Conservation (phyloP, 37 sponge, comb jelly and placozoan species). For the Spongilla lacustris region DNA sequence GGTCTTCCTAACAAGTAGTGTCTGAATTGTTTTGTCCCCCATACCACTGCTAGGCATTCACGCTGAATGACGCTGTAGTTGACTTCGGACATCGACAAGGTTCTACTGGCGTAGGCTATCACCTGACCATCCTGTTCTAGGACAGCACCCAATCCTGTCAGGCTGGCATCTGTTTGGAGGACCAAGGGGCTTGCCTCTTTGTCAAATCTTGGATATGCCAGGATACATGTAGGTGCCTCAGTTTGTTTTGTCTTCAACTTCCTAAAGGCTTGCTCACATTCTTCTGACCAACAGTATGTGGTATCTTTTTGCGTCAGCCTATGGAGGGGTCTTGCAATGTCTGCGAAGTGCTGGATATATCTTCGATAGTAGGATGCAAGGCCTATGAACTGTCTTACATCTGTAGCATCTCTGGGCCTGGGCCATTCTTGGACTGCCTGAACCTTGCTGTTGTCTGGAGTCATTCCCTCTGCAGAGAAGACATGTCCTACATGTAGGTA, state of each 20-base stretch:
- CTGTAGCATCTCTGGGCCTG: constrained; percentile 17
- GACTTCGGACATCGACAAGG: constrained; percentile 43
- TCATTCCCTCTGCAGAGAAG: constrained; percentile 55
- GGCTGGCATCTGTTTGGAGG: constrained; percentile 76
- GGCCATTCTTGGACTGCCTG: constrained; percentile 52
- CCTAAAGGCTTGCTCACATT: constrained; percentile 35
- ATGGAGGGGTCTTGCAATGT: constrained; percentile 61
- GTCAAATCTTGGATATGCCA: constrained; percentile 55
- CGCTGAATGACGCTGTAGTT: constrained; percentile 51
- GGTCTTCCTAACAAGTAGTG: constrained; percentile 51
- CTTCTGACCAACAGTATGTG: constrained; percentile 27
- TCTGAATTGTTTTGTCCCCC: constrained; percentile 54
- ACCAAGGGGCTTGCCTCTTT: constrained; percentile 22
- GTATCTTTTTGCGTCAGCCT: constrained; percentile 44
- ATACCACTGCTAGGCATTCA: constrained; percentile 49
- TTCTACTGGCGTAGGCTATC: constrained; percentile 49
- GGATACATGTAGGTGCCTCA: constrained; percentile 45
- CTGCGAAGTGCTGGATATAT: constrained; percentile 57
- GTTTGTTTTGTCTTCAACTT: constrained; percentile 40
- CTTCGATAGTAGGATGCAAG: constrained; percentile 69
- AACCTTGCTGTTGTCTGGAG: constrained; percentile 54
- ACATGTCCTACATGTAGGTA: constrained; percentile 68
- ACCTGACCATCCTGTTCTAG: constrained; percentile 61
- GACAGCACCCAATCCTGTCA: constrained; percentile 53
- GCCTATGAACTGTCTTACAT: constrained; percentile 54